A percentile compares a stretch with the other conserved stretches of the same genome.
Conservation (phyloP, 2,113 vertebrate genomes). For the Egretta garzetta region DNA sequence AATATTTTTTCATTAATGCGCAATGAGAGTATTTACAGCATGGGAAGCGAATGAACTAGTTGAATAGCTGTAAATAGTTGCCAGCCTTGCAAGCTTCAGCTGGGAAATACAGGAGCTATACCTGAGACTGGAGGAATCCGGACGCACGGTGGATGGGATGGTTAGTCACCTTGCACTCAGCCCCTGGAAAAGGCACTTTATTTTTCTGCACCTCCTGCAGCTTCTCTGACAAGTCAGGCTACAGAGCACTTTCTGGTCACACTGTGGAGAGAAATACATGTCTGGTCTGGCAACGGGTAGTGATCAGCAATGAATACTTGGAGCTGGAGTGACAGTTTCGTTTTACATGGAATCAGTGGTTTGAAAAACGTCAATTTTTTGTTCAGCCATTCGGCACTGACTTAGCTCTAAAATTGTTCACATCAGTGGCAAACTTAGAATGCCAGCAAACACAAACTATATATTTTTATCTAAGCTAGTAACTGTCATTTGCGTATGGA, state of each 20-base stretch:
- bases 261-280: background rate
- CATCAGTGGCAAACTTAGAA: background rate
- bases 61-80: background rate
- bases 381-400: background rate
- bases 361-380: background rate
- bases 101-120: background rate
- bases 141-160: background rate
- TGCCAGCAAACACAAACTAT: background rate
- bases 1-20: slow-evolving; percentile 2
- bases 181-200: slow-evolving; percentile 29
- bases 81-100: background rate
- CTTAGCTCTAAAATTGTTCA: background rate
- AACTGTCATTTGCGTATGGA: background rate
- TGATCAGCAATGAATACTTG: background rate
- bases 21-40: background rate
- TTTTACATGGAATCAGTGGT: background rate
- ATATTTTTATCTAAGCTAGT: background rate
- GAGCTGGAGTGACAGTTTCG: background rate
- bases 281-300: background rate
- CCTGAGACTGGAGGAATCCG: background rate
- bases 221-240: slow-evolving; percentile 9
- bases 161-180: background rate
- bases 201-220: slow-evolving; percentile 17
- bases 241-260: slow-evolving; percentile 31
- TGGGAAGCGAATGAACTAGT: background rate